These are phyloP conservation scores for Smithornis capensis DNA, from an alignment of 2,113 vertebrate genomes.

Conservation along the genomic window DNA sequence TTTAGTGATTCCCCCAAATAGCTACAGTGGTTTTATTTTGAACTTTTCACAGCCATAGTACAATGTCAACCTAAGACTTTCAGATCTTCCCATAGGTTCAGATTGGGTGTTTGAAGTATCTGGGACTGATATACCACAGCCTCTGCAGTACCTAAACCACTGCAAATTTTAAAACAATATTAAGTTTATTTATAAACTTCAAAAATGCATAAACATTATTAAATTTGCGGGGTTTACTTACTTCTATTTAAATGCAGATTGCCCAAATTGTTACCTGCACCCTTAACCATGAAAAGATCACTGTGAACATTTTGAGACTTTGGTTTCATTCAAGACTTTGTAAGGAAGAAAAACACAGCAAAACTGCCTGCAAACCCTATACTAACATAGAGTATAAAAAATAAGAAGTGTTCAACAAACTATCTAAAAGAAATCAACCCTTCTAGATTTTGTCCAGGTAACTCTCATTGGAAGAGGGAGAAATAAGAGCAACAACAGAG, in stretches of 20 bases:
- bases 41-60: background rate
- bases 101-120: background rate
- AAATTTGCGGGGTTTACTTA: background rate
- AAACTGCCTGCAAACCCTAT: background rate
- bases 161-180: background rate
- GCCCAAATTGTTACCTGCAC: background rate
- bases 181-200: background rate
- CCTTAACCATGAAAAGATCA: background rate
- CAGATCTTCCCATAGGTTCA: background rate
- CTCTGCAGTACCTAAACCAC: background rate
- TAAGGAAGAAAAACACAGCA: background rate
- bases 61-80: background rate
- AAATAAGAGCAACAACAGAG: background rate
- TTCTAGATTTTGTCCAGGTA: background rate
- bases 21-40: background rate
- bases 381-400: background rate
- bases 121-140: background rate
- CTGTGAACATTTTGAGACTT: background rate
- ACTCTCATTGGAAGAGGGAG: background rate
- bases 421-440: background rate
- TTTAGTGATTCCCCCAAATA: background rate
- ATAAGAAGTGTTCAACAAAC: background rate
- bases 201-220: background rate
- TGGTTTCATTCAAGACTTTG: background rate
- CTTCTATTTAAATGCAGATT: background rate